A percentile compares a stretch with the other conserved stretches of the same genome.
Evolutionary conservation across 2,888 invertebrate genomes (phyloP).

Genomic region (Tineola bisselliella): DNA sequence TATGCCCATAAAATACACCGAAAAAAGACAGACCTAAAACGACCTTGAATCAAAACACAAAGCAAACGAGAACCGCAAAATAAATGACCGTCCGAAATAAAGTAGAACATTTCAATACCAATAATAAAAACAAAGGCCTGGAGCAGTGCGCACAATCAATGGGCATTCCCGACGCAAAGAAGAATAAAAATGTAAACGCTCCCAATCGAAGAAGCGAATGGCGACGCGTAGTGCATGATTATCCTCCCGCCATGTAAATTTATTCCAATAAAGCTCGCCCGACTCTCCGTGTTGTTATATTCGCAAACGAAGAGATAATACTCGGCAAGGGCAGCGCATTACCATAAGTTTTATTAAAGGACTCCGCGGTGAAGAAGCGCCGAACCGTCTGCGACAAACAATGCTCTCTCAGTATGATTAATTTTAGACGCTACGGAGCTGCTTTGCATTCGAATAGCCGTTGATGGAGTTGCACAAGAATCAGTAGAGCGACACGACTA

Average conservation of each 20-base stretch:
- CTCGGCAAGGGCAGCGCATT: constrained; percentile 55
- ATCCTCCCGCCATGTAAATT: constrained; percentile 60
- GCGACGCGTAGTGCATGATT: constrained; percentile 42
- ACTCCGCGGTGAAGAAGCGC: constrained; percentile 35
- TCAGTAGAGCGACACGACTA: constrained; percentile 18
- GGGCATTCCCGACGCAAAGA: neutral
- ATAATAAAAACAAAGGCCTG: constrained; percentile 29
- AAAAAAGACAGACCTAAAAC: neutral
- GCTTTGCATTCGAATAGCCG: constrained; percentile 56
- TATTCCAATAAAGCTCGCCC: constrained; percentile 61
- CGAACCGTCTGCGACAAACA: constrained; percentile 41
- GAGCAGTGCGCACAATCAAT: constrained; percentile 38
- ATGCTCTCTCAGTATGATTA: constrained; percentile 51
- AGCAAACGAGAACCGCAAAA: neutral
- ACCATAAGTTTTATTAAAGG: constrained; percentile 67
- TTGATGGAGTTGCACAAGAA: constrained; percentile 27
- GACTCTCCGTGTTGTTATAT: constrained; percentile 52
- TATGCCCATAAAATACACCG: too few relatives aligned
- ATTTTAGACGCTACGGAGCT: constrained; percentile 51
- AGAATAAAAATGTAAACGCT: constrained; percentile 61
- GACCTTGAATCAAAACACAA: neutral
- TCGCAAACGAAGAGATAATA: constrained; percentile 66
- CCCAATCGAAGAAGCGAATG: constrained; percentile 45
- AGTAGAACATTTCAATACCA: constrained; percentile 2
- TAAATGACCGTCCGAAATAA: neutral